Percentiles rank a stretch among this genome's conserved stretches.
phyloP scores from a whole-genome alignment of 1,140 invertebrate genomes.

The Brachionus rotundiformis region DNA sequence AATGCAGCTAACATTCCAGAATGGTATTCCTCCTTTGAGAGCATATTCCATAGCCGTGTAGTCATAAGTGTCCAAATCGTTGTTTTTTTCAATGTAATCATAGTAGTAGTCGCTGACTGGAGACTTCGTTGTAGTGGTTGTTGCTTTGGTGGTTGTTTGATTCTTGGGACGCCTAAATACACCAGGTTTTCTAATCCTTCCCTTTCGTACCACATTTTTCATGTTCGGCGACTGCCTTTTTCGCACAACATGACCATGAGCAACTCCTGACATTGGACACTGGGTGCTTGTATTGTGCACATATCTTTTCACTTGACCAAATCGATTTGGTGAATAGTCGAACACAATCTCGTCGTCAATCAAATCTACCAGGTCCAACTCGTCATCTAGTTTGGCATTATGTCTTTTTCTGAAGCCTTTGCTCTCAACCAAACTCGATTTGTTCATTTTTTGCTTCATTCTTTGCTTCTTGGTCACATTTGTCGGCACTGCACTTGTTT shows the following conservation, averaged over 20 bases:
- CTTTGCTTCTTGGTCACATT: neutral
- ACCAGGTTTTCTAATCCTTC: neutral
- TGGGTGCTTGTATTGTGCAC: neutral
- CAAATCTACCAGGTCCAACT: neutral
- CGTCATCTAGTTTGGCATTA: neutral
- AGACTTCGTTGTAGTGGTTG: neutral
- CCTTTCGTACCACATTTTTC: neutral
- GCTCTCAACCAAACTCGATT: neutral
- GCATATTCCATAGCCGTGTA: neutral
- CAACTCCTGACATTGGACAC: neutral
- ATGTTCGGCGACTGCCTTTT: neutral
- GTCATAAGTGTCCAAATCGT: neutral
- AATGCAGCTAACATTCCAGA: constrained; percentile 45
- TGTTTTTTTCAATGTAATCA: neutral
- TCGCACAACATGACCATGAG: neutral
- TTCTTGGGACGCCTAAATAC: neutral
- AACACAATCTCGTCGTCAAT: neutral
- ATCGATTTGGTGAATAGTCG: neutral
- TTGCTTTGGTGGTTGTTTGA: neutral
- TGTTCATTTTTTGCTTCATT: neutral
- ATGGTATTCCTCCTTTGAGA: neutral
- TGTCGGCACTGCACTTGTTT: neutral
- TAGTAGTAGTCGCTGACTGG: neutral
- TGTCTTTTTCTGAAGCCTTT: neutral
- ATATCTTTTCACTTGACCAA: neutral